Conservation (phyloP, 2,797 vertebrate genomes). For the Peromyscus nudipes region DNA sequence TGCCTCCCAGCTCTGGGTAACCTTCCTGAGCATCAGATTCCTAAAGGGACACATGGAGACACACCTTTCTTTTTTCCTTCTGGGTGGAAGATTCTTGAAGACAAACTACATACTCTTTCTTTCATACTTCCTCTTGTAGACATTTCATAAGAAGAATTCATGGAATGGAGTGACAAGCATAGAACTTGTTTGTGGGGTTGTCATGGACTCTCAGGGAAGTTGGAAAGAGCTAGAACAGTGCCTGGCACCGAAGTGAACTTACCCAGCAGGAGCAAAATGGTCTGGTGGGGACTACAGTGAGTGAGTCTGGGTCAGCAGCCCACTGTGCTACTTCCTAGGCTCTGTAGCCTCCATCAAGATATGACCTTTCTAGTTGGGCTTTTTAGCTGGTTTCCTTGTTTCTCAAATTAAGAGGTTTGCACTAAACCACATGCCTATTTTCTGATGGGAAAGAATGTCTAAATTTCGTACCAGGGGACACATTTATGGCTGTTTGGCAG, state of each 20-base stretch:
- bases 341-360: not conserved
- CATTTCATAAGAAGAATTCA: not conserved
- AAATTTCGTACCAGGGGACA: slow-evolving; percentile 82
- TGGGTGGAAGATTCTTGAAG: slow-evolving; percentile 12
- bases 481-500: slow-evolving; percentile 82
- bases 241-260: not conserved
- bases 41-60: not conserved
- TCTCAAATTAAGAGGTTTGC: slow-evolving; percentile 49
- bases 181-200: not conserved
- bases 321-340: not conserved
- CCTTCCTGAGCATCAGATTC: slow-evolving; percentile 19
- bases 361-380: slow-evolving; percentile 14
- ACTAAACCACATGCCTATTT: slow-evolving; percentile 69
- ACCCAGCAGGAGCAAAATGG: not conserved
- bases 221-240: not conserved
- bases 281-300: not conserved
- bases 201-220: not conserved
- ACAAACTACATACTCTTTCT: not conserved
- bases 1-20: not conserved
- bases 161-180: not conserved
- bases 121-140: slow-evolving; percentile 14
- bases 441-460: slow-evolving; percentile 80
- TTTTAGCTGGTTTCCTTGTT: slow-evolving; percentile 47
- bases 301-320: not conserved
- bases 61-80: not conserved